A percentile compares a stretch with the other conserved stretches of the same genome.
These are phyloP conservation scores for Aelia acuminata DNA, from an alignment of 2,888 invertebrate species.

Conservation along the genomic window DNA sequence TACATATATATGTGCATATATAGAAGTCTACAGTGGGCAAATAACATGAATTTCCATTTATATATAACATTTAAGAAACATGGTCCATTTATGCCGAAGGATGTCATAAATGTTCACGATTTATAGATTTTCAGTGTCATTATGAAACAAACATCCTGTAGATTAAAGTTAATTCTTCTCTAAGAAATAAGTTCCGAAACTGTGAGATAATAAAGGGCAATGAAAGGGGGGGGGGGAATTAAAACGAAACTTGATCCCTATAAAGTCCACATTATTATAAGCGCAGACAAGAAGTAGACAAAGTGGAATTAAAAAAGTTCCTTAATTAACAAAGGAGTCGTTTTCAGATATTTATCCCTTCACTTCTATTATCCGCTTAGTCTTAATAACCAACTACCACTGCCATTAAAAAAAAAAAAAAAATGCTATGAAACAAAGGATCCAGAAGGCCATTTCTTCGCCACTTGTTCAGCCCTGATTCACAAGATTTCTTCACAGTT, in stretches of 20 bases:
- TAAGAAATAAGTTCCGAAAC: neutral
- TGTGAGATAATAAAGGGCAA: conserved; percentile 2
- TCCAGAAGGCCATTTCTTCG: neutral
- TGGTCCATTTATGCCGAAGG: too few species aligned
- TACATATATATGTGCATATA: too few species aligned
- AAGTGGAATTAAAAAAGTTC: conserved; percentile 38
- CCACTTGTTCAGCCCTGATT: neutral
- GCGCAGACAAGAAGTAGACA: conserved; percentile 14
- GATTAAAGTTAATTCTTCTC: neutral
- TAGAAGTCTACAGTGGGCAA: too few species aligned
- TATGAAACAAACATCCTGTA: neutral
- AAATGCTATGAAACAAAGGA: neutral
- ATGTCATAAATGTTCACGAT: neutral
- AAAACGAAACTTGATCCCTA: neutral
- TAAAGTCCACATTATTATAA: conserved; percentile 38
- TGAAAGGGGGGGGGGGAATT: neutral
- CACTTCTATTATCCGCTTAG: conserved; percentile 27
- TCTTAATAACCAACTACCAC: neutral
- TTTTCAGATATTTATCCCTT: conserved; percentile 26
- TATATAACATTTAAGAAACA: too few species aligned
- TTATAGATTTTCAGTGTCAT: neutral
- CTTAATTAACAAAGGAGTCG: conserved; percentile 31
- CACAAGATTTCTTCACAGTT: neutral
- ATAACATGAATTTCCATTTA: too few species aligned
- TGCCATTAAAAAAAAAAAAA: neutral